phyloP scores from a whole-genome alignment of 1,140 invertebrate genomes.

The Drosophila tani region DNA sequence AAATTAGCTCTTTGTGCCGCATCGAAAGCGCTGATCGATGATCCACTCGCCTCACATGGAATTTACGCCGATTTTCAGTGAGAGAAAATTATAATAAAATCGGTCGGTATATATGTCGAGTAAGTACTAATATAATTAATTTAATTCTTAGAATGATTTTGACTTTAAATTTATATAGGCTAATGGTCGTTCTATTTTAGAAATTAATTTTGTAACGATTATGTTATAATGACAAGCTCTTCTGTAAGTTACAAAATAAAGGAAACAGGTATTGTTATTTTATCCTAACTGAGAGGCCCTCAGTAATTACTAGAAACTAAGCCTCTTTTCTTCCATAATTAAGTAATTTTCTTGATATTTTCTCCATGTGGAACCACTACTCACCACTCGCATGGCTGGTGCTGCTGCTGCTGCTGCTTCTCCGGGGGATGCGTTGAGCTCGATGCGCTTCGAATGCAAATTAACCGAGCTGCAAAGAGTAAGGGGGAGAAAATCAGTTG shows the following conservation, averaged over 20 bases:
- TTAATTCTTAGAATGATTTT: too few species aligned
- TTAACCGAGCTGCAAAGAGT: slow-evolving; percentile 53
- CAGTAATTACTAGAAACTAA: too few species aligned
- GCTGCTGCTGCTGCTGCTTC: slow-evolving; percentile 48
- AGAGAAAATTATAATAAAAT: neutral
- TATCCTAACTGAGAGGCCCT: too few species aligned
- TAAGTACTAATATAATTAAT: too few species aligned
- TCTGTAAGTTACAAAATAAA: too few species aligned
- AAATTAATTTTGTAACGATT: too few species aligned
- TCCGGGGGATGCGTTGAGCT: slow-evolving; percentile 36
- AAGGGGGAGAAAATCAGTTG: slow-evolving; percentile 23
- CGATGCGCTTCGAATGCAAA: slow-evolving; percentile 62
- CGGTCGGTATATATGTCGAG: too few species aligned
- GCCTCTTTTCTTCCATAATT: neutral
- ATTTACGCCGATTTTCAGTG: neutral
- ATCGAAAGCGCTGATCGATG: slow-evolving; percentile 25
- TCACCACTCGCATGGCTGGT: slow-evolving; percentile 63
- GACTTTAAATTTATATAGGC: too few species aligned
- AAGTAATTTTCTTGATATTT: neutral
- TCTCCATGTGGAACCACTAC: slow-evolving; percentile 18
- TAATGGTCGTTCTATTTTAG: too few species aligned
- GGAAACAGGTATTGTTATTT: too few species aligned
- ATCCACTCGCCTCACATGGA: slow-evolving; percentile 8
- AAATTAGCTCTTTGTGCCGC: slow-evolving; percentile 70
- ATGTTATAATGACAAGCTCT: too few species aligned